Base-by-base conservation (phyloP, 1,140 invertebrate genomes). In the Heliconius nattereri region DNA sequence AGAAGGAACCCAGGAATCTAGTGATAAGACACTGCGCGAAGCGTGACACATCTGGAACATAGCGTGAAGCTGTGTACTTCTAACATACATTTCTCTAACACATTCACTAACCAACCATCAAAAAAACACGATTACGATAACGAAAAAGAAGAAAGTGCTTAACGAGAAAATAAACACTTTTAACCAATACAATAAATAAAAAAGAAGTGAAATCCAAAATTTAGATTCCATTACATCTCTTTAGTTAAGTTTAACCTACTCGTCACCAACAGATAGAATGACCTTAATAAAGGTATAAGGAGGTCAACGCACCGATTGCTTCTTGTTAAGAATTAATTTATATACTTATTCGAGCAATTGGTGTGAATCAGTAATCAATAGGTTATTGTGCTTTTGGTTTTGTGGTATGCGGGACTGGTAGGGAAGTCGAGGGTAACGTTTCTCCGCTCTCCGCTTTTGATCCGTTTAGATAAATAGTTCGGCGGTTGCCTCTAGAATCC, bases 281-380 rank as follows among this genome's bases (percentile, higher is more conserved):
- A 73, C 76, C 80, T 74, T 81, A 81, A 81, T 78, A 78, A 71
- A 78, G 32, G 29, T 40, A 81, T 75, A 76, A 66, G 73, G 72
- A 37, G 80, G 80, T 78, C 80, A 75, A 72, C 73, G 73, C 23
- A 66, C 60, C 29, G 71, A 72, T 66, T 66, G 60, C 8, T 11
- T 26, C 76, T 78, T 78, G 76, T 78, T 72, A 78, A 78, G 76
- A 78, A 72, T 78, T 78, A 78, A 78, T 78, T 78, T 78, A 78
- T 71, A 54, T 78, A 78, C 71, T 78, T 78, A 73, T 37, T 72
- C 66, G 32, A 54, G 9, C 76, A 78, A 78, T 78, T 78, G 76
- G 70, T 78, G 76, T 78, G 45, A 66, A 66, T 66, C 23, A 66
- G 60, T 66, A 66, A 66, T 66, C 60, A 66, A 66, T 66, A 66